Base-by-base conservation (phyloP, 2,797 vertebrate species). In the Parambassis ranga region DNA sequence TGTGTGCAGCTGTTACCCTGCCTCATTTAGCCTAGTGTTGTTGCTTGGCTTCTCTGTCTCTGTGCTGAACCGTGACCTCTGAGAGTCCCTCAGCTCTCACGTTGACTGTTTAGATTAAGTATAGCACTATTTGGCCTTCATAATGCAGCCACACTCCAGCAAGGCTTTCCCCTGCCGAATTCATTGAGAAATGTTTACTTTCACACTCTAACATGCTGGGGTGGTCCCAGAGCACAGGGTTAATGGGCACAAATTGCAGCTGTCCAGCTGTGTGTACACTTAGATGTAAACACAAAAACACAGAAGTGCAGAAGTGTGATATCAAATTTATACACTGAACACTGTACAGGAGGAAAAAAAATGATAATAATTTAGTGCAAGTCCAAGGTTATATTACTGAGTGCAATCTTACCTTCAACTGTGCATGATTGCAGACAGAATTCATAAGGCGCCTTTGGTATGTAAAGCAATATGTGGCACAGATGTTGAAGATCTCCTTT, bases 401-500 rank as follows among this genome's bases (percentile, higher is more conserved):
- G 10, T 36, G 32, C 10, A 30, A n/a, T 48, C 10, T 73, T 23
- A 59, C 47, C 35, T 62, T 79, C 57, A 16, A 51, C 51, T 53
- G 58, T 69, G 39, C 78, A 71, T 79, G 71, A 65, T 72, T 67
- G n/a, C n/a, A n/a, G n/a, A n/a, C n/a, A 75, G 73, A 82, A 84
- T 86, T 88, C 70, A 75, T 20, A 56, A 63, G 60, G 60, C 87
- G 75, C 71, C 35, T 82, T 62, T 72, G 83, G 81, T 77, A 90
- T 89, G 83, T 73, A 53, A 77, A 59, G 33, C 80, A 90, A 84
- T 87, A 81, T 91, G 87, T 78, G 66, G 38, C 76, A 69, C 90
- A 93, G 90, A 92, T 92, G 90, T 90, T 76, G 50, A 76, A 76
- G 47, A 73, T 75, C 67, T 77, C 48, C 39, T 42, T 52, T 64